Base-by-base conservation (phyloP, 1,140 invertebrate species). In the Zaprionus nigranus region DNA sequence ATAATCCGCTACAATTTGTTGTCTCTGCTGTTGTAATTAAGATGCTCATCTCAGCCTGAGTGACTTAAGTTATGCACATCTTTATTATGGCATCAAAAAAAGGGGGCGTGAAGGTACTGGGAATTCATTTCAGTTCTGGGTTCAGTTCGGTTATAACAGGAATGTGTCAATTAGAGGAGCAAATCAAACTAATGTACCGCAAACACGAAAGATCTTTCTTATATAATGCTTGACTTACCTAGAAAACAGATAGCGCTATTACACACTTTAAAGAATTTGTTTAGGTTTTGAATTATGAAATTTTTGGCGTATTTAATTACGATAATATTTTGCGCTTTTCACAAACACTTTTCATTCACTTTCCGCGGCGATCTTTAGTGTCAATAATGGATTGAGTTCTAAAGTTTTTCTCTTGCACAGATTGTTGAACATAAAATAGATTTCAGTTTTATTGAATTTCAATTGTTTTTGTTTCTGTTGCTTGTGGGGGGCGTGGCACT, bases 401-500 rank as follows among this genome's bases (percentile, higher is more conserved):
- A 91, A 84, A 78, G 91, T 86, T 92, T 84, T 92, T 90, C 82
- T 74, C 49, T 92, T 92, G 60, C 91, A 92, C 80, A 92, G 75
- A 78, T 92, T 92, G 69, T 86, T 92, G 63, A 91, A 91, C 91
- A 92, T 88, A 83, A 91, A 92, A 92, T 86, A 92, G 28, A 92
- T 80, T 86, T 92, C 67, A 40, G 78, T 79, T 86, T 90, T 92
- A 53, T 92, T 91, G 26, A 90, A 73, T 70, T 91, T 92, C 49
- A 79, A 78, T 75, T 85, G 86, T 54, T 87, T 74, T 53, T 91
- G 75, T 38, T 77, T 59, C 54, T 81, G 69, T 58, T 71, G 75
- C 75, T 91, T 70, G 51, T 51, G 43, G 84, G 82, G 72, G 84
- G 73, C 79, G 84, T 86, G 82, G 78, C 78, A 73, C 70, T 81